Percentiles rank a stretch among this genome's conserved stretches.
phyloP scores from a whole-genome alignment of 2,797 vertebrate species.

The Sebastes dallii region DNA sequence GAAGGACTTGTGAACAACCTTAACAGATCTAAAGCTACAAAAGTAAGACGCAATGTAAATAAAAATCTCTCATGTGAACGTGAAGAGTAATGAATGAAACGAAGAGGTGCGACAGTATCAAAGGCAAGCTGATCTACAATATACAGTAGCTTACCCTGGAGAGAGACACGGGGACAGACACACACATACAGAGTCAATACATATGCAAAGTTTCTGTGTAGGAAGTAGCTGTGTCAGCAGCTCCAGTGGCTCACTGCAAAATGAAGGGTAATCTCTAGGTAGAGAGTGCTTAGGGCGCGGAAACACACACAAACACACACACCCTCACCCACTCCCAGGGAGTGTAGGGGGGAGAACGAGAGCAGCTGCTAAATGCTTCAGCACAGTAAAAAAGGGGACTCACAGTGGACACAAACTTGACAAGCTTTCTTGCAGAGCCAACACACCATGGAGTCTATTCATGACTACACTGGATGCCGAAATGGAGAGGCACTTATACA shows the following conservation, averaged over 20 bases:
- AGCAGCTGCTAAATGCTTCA: conserved; percentile 55
- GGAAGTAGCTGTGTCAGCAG: conserved; percentile 77
- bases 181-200: conserved; percentile 52
- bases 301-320: conserved; percentile 52
- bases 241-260: conserved; percentile 64
- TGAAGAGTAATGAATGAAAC: conserved; percentile 45
- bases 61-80: conserved; percentile 13
- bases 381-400: conserved; percentile 42
- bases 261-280: conserved; percentile 77
- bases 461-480: conserved; percentile 36
- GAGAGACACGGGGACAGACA: conserved; percentile 25
- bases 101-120: conserved; percentile 32
- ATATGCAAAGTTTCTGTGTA: conserved; percentile 74
- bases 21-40: conserved; percentile 18
- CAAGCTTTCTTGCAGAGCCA: conserved; percentile 60
- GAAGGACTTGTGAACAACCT: conserved; percentile 54
- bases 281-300: conserved; percentile 64
- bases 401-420: conserved; percentile 53
- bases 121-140: conserved; percentile 27
- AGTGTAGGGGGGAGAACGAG: conserved; percentile 4
- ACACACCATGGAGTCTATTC: conserved; percentile 62
- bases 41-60: conserved; percentile 38
- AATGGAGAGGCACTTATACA: conserved; percentile 55
- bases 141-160: conserved; percentile 10
- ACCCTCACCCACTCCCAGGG: not conserved